These are phyloP conservation scores for Folsomia candida DNA, from an alignment of 2,888 invertebrate species.

Conservation along the genomic window DNA sequence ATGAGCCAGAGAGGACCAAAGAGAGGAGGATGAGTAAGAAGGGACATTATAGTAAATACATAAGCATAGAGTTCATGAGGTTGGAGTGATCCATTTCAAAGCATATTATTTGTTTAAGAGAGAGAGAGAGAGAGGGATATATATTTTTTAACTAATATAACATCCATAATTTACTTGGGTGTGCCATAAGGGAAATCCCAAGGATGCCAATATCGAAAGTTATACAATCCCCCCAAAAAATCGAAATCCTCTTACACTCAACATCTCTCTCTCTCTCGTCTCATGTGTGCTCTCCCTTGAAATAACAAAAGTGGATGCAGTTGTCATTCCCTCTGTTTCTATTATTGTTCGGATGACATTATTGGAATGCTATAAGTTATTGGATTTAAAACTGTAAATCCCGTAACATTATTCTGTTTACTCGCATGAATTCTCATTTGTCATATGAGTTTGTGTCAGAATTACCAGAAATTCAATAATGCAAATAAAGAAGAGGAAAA, in stretches of 20 bases:
- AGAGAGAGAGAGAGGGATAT: not conserved
- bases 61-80: not conserved
- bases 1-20: not conserved
- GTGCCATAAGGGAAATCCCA: constrained; percentile 6
- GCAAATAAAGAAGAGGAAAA: not conserved
- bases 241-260: constrained; percentile 4
- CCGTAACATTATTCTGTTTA: not conserved
- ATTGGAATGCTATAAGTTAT: not conserved
- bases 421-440: not conserved
- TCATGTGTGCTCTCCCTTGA: not conserved
- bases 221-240: not conserved
- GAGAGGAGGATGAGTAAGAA: not conserved
- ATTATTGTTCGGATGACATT: not conserved
- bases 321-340: not conserved
- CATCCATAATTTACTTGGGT: constrained; percentile 8
- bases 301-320: constrained; percentile 5
- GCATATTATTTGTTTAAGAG: not conserved
- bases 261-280: no score
- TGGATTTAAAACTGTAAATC: not conserved
- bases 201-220: not conserved
- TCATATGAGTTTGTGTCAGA: no score
- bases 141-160: not conserved
- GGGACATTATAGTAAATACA: no score
- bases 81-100: constrained; percentile 1
- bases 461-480: no score